Conservation (phyloP, 2,888 invertebrate species). For the Acrocyrtus sp. region DNA sequence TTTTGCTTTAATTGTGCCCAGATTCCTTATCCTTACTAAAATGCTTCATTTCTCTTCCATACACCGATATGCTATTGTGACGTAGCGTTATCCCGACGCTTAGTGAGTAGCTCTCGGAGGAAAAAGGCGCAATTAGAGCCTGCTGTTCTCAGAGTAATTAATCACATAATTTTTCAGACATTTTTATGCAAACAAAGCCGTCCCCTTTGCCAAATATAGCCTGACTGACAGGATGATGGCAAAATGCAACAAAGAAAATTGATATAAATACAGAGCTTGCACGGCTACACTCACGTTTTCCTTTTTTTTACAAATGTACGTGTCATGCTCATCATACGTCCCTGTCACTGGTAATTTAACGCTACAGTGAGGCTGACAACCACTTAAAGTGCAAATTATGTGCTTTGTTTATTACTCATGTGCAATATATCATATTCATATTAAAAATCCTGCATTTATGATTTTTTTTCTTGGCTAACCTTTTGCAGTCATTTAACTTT, state of each 20-base stretch:
- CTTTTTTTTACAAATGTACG: constrained; percentile 30
- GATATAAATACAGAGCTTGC: background rate
- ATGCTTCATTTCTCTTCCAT: background rate
- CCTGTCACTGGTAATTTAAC: constrained; percentile 45
- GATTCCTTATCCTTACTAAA: background rate
- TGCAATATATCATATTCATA: constrained; percentile 36
- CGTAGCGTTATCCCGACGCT: too few relatives aligned
- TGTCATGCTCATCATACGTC: constrained; percentile 38
- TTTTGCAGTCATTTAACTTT: background rate
- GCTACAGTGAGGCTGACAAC: constrained; percentile 45
- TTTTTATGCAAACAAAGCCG: constrained; percentile 42
- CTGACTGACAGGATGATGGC: background rate
- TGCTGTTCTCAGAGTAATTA: constrained; percentile 29
- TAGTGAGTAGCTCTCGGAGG: background rate
- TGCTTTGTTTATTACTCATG: constrained; percentile 35
- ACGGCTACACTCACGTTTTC: constrained; percentile 4
- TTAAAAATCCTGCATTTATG: background rate
- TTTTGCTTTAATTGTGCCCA: background rate
- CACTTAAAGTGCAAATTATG: constrained; percentile 49
- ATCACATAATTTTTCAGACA: constrained; percentile 34
- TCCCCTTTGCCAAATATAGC: constrained; percentile 37
- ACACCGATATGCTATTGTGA: too few relatives aligned
- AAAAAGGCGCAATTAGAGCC: constrained; percentile 11
- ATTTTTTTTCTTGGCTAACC: background rate
- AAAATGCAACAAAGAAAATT: background rate